These are phyloP conservation scores for Phoeniculus purpureus DNA, from an alignment of 2,797 vertebrate genomes.

Conservation along the genomic window DNA sequence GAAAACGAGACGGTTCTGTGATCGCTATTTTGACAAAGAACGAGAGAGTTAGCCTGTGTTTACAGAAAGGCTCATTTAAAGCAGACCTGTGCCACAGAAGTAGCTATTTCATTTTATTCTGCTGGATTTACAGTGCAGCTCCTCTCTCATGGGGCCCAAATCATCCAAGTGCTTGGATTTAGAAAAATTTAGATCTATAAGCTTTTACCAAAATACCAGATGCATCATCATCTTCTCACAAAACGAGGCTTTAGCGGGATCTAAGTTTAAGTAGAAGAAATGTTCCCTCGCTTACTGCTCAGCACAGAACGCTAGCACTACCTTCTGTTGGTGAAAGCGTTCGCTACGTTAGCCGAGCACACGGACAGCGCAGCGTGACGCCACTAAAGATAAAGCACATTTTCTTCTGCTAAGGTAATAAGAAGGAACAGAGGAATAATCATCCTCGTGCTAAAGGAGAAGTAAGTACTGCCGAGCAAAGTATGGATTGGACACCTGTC, in stretches of 20 bases:
- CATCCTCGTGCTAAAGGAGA: neutral
- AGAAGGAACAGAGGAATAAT: neutral
- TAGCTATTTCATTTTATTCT: neutral
- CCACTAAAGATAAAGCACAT: neutral
- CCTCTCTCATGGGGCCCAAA: neutral
- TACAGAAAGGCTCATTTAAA: neutral
- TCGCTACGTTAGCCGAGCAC: neutral
- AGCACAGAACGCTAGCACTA: neutral
- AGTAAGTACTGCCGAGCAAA: neutral
- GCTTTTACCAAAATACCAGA: neutral
- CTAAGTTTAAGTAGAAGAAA: neutral
- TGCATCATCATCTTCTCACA: neutral
- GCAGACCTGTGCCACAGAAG: neutral
- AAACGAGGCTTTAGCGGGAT: neutral
- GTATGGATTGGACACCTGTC: neutral
- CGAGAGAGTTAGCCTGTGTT: neutral
- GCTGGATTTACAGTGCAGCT: neutral
- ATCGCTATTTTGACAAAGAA: neutral
- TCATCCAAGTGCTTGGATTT: neutral
- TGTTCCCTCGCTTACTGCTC: neutral
- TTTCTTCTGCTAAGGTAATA: neutral
- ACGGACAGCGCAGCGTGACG: neutral
- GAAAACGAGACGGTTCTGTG: accelerated
- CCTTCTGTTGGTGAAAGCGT: neutral
- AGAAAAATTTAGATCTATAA: neutral